Conservation (phyloP, 2,888 invertebrate species). For the Amphimallon solstitiale region DNA sequence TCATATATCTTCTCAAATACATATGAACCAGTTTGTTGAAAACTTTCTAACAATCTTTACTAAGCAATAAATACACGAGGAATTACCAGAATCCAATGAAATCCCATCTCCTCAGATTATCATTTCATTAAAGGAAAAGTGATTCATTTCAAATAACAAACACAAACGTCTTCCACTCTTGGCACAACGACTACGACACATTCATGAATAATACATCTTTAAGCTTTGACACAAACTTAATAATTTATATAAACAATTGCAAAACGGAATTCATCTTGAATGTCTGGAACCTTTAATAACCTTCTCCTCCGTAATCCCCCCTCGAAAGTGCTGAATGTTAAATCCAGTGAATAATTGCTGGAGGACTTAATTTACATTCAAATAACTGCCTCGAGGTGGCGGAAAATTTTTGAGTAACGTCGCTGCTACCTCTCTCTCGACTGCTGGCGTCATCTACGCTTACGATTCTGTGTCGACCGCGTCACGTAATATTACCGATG, state of each 20-base stretch:
- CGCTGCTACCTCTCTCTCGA: too few species aligned
- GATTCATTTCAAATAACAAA: too few species aligned
- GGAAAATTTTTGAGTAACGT: constrained; percentile 43
- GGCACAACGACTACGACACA: constrained; percentile 4
- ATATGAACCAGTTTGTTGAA: too few species aligned
- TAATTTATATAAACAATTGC: constrained; percentile 32
- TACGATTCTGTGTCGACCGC: constrained; percentile 5
- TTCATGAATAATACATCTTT: constrained; percentile 17
- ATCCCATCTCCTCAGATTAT: too few species aligned
- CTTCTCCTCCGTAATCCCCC: constrained; percentile 49
- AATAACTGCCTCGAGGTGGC: constrained; percentile 48
- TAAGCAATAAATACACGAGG: too few species aligned
- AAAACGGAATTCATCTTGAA: constrained; percentile 43
- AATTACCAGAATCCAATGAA: too few species aligned
- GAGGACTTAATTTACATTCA: constrained; percentile 51
- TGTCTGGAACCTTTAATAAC: constrained; percentile 49
- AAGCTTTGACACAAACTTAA: constrained; percentile 20
- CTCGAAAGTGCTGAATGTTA: constrained; percentile 50
- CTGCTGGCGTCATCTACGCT: constrained; percentile 35
- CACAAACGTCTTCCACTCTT: too few species aligned
- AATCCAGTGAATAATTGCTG: constrained; percentile 52
- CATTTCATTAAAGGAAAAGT: too few species aligned
- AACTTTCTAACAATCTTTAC: too few species aligned
- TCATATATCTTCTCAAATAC: too few species aligned
- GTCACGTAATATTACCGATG: constrained; percentile 27